Base-by-base conservation (phyloP, 2,113 vertebrate genomes). In the Cynocephalus volans region DNA sequence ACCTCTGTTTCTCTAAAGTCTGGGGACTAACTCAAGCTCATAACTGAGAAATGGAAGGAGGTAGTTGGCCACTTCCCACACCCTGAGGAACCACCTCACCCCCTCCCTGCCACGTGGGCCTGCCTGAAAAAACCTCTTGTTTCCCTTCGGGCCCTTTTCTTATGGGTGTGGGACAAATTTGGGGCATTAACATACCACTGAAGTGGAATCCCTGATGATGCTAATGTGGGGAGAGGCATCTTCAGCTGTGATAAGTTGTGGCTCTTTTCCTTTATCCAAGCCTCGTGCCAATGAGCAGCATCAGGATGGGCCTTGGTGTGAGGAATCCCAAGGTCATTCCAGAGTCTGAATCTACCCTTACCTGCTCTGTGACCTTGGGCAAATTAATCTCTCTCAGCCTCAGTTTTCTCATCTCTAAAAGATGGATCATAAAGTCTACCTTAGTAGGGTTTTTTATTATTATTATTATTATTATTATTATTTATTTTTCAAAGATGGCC, bases 81-180 rank as follows among this genome's bases (percentile, higher is more conserved):
- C 80, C 52, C 81, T 82, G 33, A 56, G 58, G 33, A 96, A 80
- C 73, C 23, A 18, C 83, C 60, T 75, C 36, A 50, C 11, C 8
- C 36, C 64, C 33, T 76, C 64, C 69, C 67, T 79, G 36, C 64
- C 33, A 21, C 56, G 33, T 67, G 54, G 36, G 17, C 94, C 73
- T 60, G 41, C 79, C 96, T 79, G 54, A 64, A 93, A 97, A 84
- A 41, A 58, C 45, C 64, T 72, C 87, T 92, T 62, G 45, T 87
- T 96, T 93, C 58, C 93, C 67, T 52, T 52, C 11, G 56, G 79
- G 60, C 72, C 50, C 9, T 69, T 56, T 85, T 45, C 45, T 94
- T 48, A 19, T 56, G 67, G 84, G 24, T 73, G 31, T 93, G 76
- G 76, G 72, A 5, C 72, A 52, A 85, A 95, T 83, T 81, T 76